Evolutionary conservation across 2,113 vertebrate genomes (phyloP).

Genomic region (Coregonus clupeaformis): DNA sequence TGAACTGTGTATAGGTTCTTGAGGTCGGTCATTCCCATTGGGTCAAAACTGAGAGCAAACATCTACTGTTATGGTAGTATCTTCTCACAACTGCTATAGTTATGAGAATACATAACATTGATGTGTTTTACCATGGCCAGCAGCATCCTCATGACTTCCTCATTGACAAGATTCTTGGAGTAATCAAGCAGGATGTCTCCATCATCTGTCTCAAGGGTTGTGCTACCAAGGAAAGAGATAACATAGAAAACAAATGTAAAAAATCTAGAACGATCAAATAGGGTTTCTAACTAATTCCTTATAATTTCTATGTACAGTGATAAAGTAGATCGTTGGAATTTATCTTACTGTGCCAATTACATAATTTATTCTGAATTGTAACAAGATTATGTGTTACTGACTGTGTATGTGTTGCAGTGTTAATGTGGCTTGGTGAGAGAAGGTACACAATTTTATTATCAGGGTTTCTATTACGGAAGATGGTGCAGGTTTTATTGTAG

Average conservation of each 20-base stretch:
- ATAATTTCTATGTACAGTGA: neutral
- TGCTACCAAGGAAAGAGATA: conserved; percentile 65
- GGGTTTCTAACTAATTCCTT: neutral
- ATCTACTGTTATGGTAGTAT: too few relatives aligned
- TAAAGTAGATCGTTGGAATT: too few relatives aligned
- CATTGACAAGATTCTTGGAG: conserved; percentile 93
- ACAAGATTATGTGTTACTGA: too few relatives aligned
- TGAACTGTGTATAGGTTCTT: too few relatives aligned
- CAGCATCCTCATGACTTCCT: conserved; percentile 87
- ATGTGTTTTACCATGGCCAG: conserved; percentile 81
- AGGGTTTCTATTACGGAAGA: too few relatives aligned
- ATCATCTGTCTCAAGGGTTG: conserved; percentile 80
- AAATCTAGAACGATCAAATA: neutral
- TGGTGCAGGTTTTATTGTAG: too few relatives aligned
- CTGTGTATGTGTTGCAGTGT: too few relatives aligned
- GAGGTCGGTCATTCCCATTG: too few relatives aligned
- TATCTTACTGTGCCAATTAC: too few relatives aligned
- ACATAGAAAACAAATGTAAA: neutral
- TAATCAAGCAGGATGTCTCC: conserved; percentile 92
- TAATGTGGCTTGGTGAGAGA: too few relatives aligned
- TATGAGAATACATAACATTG: neutral
- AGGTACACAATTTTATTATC: too few relatives aligned
- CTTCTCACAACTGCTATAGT: neutral
- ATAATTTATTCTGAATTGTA: too few relatives aligned
- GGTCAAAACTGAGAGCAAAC: neutral